A percentile compares a stretch with the other conserved stretches of the same genome.
Conservation (phyloP, 2,888 invertebrate genomes). For the Sinelater perroti region DNA sequence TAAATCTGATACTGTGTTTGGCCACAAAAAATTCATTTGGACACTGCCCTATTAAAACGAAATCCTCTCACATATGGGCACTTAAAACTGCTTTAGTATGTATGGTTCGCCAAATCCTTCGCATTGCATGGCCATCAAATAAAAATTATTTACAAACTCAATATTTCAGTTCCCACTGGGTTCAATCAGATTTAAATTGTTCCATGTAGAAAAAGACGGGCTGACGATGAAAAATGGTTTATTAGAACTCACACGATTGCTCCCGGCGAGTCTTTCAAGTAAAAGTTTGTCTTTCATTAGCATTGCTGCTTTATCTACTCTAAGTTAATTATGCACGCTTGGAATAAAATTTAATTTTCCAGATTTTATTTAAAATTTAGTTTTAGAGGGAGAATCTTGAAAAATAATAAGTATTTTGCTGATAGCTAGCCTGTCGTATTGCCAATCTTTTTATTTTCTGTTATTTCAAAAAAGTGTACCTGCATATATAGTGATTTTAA, state of each 20-base stretch:
- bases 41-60: no score
- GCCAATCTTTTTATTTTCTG: no score
- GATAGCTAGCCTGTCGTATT: no score
- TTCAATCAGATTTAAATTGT: constrained; percentile 12
- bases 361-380: constrained; percentile 10
- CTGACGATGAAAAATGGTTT: constrained; percentile 4
- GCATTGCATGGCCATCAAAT: constrained; percentile 18
- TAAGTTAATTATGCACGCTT: constrained; percentile 12
- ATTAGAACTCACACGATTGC: not conserved
- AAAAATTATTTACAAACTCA: constrained; percentile 14
- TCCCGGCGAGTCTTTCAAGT: not conserved
- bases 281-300: not conserved
- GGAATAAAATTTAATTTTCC: no score
- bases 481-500: no score
- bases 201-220: constrained; percentile 6
- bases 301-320: constrained; percentile 10
- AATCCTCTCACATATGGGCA: no score
- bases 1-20: no score
- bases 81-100: constrained; percentile 12
- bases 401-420: no score
- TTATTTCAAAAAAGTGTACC: no score
- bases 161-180: constrained; percentile 9
- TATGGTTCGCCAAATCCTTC: constrained; percentile 10
- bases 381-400: no score
- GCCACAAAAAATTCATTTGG: no score